These are phyloP conservation scores for Toxotes chatareus DNA, from an alignment of 2,113 vertebrate species.

Conservation along the genomic window DNA sequence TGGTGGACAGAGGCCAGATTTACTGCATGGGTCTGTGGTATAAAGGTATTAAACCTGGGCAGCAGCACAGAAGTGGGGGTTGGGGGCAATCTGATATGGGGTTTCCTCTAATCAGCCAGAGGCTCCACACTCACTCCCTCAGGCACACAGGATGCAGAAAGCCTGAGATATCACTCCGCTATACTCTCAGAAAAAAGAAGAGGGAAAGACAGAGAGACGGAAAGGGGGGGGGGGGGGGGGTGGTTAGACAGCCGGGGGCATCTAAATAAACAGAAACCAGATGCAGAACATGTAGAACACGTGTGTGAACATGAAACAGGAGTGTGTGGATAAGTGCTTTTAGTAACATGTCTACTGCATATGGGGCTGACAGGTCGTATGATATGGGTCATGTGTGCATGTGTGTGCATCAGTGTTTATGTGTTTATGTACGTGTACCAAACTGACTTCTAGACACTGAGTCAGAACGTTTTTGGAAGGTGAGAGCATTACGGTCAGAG, in stretches of 20 bases:
- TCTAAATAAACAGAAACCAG: conserved; percentile 80
- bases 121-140: conserved; percentile 71
- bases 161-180: conserved; percentile 47
- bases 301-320: conserved; percentile 68
- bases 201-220: background rate
- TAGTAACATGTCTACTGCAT: conserved; percentile 52
- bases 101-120: conserved; percentile 81
- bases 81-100: conserved; percentile 68
- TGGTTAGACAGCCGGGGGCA: conserved; percentile 63
- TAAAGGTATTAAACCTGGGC: conserved; percentile 60
- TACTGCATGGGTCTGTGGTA: conserved; percentile 32
- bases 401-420: background rate
- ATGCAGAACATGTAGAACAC: conserved; percentile 69
- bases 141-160: conserved; percentile 71
- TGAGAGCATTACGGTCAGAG: background rate
- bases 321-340: conserved; percentile 64
- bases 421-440: background rate
- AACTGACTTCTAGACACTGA: background rate
- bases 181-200: conserved; percentile 10
- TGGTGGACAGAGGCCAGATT: conserved; percentile 27
- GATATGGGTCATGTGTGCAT: conserved; percentile 20
- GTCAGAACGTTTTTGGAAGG: background rate
- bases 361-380: conserved; percentile 45
- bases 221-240: background rate
- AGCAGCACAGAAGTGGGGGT: conserved; percentile 13